phyloP scores from a whole-genome alignment of 2,888 invertebrate genomes.

The Fragum fragum region DNA sequence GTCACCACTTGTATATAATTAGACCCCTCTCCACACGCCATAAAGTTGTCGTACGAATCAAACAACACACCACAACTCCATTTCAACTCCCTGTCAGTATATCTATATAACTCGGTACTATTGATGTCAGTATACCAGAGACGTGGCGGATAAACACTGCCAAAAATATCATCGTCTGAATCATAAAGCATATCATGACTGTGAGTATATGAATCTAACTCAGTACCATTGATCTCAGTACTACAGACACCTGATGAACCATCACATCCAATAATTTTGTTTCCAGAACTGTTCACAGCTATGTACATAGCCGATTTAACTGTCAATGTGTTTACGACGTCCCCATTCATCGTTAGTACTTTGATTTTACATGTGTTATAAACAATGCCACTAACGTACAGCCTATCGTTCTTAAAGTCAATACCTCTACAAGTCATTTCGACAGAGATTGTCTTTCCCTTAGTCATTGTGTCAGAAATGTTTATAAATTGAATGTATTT shows the following conservation, averaged over 20 bases:
- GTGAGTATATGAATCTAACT: not conserved
- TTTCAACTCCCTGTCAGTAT: not conserved
- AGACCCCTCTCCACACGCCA: not conserved
- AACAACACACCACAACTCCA: constrained; percentile 4
- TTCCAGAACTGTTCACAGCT: not conserved
- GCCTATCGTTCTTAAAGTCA: not conserved
- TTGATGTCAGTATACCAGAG: not conserved
- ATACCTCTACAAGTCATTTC: not conserved
- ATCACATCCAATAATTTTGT: not conserved
- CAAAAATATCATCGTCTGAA: not conserved
- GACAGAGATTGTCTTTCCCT: constrained; percentile 1
- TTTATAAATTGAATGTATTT: not conserved
- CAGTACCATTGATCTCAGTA: not conserved
- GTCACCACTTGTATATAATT: constrained; percentile 7
- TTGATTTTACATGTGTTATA: not conserved
- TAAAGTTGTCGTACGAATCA: constrained; percentile 12
- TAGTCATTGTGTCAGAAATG: not conserved
- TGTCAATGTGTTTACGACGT: not conserved
- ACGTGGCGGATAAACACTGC: not conserved
- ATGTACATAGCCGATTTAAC: not conserved
- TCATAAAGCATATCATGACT: not conserved
- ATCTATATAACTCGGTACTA: not conserved
- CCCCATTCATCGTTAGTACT: not conserved
- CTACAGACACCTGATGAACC: not conserved
- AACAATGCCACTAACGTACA: not conserved